These are phyloP conservation scores for Oryzias curvinotus DNA, from an alignment of 2,113 vertebrate species.

Conservation along the genomic window DNA sequence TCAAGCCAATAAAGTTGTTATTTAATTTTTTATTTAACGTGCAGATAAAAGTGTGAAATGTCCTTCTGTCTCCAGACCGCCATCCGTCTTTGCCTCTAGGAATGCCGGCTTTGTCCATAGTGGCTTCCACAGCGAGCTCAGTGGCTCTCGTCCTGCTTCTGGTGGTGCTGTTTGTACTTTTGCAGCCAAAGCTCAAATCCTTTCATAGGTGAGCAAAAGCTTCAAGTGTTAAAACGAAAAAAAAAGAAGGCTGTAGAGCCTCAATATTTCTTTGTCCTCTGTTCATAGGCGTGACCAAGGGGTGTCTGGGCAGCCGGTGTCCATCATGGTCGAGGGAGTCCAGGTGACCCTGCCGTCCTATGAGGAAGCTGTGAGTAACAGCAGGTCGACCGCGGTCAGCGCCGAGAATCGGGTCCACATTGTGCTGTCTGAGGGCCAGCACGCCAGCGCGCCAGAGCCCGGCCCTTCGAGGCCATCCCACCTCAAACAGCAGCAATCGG, in stretches of 20 bases:
- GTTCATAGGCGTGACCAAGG: constrained; percentile 86
- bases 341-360: constrained; percentile 95
- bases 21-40: neutral
- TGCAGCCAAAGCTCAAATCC: constrained; percentile 97
- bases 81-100: constrained; percentile 81
- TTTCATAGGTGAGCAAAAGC: constrained; percentile 87
- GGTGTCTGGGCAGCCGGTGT: constrained; percentile 89
- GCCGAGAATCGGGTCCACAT: constrained; percentile 93
- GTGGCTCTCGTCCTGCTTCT: constrained; percentile 93
- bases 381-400: constrained; percentile 71
- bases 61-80: constrained; percentile 74
- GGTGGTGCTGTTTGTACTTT: constrained; percentile 92
- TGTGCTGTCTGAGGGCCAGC: constrained; percentile 86
- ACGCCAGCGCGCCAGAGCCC: constrained; percentile 73
- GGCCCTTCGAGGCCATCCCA: constrained; percentile 76
- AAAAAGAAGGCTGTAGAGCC: neutral
- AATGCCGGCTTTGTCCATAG: constrained; percentile 91
- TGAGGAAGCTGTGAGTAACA: constrained; percentile 91
- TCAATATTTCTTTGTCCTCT: neutral
- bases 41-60: neutral
- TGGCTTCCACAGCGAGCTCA: constrained; percentile 94
- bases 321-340: constrained; percentile 95
- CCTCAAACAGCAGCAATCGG: constrained; percentile 82
- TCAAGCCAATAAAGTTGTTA: neutral
- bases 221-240: neutral